Evolutionary conservation across 2,797 vertebrate genomes (phyloP).

Genomic region (Darevskia mixta): DNA sequence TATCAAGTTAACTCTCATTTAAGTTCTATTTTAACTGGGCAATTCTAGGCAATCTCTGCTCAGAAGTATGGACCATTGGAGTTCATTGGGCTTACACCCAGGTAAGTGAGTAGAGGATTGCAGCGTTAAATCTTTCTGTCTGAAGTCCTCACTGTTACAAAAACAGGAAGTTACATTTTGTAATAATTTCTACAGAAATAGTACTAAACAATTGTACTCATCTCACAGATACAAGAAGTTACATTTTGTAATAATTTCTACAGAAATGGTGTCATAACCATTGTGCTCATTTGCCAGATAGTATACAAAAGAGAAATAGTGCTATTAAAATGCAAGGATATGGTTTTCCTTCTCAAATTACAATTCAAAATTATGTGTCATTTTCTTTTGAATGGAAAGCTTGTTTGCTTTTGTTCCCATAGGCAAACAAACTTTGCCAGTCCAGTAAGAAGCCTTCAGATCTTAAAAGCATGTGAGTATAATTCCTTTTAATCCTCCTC

Average conservation of each 20-base stretch:
- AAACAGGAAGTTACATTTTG: constrained; percentile 6
- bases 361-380: background rate
- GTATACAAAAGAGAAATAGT: constrained; percentile 18
- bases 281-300: constrained; percentile 1
- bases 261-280: constrained; percentile 14
- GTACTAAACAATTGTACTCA: background rate
- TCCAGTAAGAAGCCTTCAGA: constrained; percentile 56
- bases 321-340: background rate
- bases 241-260: constrained; percentile 8
- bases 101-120: no score
- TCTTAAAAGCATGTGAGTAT: constrained; percentile 72
- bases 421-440: background rate
- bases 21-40: no score
- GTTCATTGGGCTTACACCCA: no score
- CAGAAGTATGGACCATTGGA: no score
- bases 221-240: background rate
- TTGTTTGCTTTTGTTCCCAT: constrained; percentile 10
- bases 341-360: background rate
- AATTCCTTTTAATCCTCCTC: constrained; percentile 69
- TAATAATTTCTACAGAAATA: background rate
- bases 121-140: no score
- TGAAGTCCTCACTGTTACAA: background rate
- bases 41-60: no score
- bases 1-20: no score
- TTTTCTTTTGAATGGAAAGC: constrained; percentile 11